Conservation (phyloP, 2,797 vertebrate genomes). For the Dryobates pubescens region DNA sequence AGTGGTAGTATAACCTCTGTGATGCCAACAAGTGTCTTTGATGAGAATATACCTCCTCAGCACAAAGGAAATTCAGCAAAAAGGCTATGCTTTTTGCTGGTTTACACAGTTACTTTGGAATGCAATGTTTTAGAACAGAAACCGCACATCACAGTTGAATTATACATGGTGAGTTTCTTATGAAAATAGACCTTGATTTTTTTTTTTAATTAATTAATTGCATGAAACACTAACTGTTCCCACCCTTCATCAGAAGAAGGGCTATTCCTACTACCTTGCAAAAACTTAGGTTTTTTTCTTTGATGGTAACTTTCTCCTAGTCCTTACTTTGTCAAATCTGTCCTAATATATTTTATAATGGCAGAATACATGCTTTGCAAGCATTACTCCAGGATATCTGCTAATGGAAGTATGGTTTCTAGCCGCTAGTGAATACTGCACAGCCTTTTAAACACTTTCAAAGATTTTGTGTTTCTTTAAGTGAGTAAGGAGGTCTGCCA, state of each 20-base stretch:
- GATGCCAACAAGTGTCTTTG: not conserved
- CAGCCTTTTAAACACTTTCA: not conserved
- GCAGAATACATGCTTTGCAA: not conserved
- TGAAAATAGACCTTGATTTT: not conserved
- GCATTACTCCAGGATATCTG: not conserved
- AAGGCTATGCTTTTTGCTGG: not conserved
- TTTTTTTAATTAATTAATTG: not conserved
- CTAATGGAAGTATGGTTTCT: not conserved
- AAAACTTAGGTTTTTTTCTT: not conserved
- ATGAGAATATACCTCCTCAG: conserved; percentile 14
- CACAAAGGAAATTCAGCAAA: not conserved
- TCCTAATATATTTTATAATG: not conserved
- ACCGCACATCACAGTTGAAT: conserved; percentile 17
- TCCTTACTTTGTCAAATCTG: not conserved
- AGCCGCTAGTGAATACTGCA: not conserved
- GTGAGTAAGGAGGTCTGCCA: not conserved
- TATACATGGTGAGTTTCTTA: not conserved
- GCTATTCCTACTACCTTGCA: not conserved
- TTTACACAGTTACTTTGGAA: conserved; percentile 32
- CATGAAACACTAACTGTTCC: not conserved
- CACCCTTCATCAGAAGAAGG: not conserved
- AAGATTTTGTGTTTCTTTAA: not conserved
- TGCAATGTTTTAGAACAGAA: conserved; percentile 37
- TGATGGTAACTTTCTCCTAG: not conserved
- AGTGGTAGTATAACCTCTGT: not conserved